These are phyloP conservation scores for Thryonomys swinderianus DNA, from an alignment of 2,113 vertebrate genomes.

Conservation along the genomic window DNA sequence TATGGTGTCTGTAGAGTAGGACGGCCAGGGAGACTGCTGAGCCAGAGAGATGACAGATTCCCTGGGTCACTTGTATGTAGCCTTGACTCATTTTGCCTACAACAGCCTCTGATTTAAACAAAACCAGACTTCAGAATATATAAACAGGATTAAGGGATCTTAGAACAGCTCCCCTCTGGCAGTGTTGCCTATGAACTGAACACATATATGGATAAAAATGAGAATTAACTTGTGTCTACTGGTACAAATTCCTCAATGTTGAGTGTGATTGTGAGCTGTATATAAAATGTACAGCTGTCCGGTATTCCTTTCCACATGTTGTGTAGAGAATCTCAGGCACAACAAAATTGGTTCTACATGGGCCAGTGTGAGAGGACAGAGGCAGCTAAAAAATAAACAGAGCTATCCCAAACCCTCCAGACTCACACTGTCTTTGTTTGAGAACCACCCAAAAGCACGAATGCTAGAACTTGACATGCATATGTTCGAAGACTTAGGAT, in stretches of 20 bases:
- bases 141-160: constrained; percentile 36
- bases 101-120: constrained; percentile 54
- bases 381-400: not conserved
- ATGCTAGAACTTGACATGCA: not conserved
- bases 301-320: not conserved
- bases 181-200: not conserved
- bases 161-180: not conserved
- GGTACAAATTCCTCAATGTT: no score
- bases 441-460: constrained; percentile 12
- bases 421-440: not conserved
- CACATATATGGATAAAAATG: no score
- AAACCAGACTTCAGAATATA: constrained; percentile 31
- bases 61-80: not conserved
- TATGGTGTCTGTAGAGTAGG: not conserved
- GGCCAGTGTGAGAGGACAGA: not conserved
- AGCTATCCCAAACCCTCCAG: not conserved
- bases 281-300: no score
- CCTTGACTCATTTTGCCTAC: constrained; percentile 53
- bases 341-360: not conserved
- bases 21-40: not conserved
- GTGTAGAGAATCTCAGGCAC: not conserved
- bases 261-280: no score
- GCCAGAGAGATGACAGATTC: not conserved
- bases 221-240: no score
- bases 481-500: not conserved